Evolutionary conservation across 2,888 invertebrate species (phyloP), one percentile per base, ranked within the genome.

Genomic region (Cryptocheilus praepositus): DNA sequence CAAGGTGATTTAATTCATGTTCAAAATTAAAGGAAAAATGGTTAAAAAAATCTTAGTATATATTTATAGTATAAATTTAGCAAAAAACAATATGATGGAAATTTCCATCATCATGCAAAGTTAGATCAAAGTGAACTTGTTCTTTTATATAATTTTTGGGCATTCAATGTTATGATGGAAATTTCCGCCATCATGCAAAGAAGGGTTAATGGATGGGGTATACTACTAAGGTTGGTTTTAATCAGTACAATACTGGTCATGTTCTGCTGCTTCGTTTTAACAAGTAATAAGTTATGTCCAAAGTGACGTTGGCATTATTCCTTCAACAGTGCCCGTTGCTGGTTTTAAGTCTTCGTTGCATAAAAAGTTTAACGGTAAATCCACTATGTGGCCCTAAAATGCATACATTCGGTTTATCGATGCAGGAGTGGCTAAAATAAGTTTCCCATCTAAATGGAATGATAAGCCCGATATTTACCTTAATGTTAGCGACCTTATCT

Each of bases 331-430:
- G 16, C 93, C 93, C 49, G 93, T 92, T 61, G 94, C 93, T 7
- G 98, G 98, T 18, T 95, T 95, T 52, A 98, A 90, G 52, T 92
- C 92, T 89, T 98, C 98, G 77, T 95, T 93, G 82, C 92, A 92
- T n/a, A 99, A 92, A 89, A 99, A 99, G 68, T 95, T 92, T 60
- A 97, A 89, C 0, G 99, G 98, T 86, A 98, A 90, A 77, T 96
- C 92, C 0, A 99, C 99, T 65, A 99, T 86, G 88, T 94, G 92
- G 0, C 98, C 98, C 92, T 95, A 90, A 67, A 87, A 63, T 60
- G 82, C 56, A 63, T 60, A 49, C 46, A 36, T 11, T 1, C 11
- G 13, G 36, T 7, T 25, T 2, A 25, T 25, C 8, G 8, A 11
- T 5, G 11, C 8, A 36, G 2, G 4, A 7, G 11, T 36, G 36